Conservation (phyloP, 1,140 invertebrate species). For the Eubasilissa regina region DNA sequence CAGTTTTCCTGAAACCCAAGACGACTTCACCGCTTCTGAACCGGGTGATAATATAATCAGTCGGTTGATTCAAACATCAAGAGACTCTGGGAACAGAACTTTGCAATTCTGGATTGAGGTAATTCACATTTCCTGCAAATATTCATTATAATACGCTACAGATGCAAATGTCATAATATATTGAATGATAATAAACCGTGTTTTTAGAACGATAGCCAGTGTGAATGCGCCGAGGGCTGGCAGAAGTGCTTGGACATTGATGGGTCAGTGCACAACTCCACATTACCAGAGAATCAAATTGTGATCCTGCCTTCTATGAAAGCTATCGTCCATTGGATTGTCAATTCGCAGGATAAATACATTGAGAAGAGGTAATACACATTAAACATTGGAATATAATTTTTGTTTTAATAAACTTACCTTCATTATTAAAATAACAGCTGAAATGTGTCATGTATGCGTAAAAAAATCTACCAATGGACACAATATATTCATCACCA, state of each 20-base stretch:
- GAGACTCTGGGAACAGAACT: conserved; percentile 22
- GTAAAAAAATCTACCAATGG: too few species aligned
- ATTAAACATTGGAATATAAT: neutral
- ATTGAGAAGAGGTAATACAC: conserved; percentile 74
- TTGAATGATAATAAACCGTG: neutral
- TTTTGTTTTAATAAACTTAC: too few species aligned
- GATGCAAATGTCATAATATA: neutral
- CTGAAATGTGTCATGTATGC: too few species aligned
- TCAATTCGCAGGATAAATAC: conserved; percentile 74
- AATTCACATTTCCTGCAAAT: neutral
- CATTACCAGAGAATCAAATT: conserved; percentile 5
- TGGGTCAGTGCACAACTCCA: neutral
- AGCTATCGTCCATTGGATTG: conserved; percentile 73
- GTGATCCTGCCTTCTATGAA: conserved; percentile 56
- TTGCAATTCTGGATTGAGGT: conserved; percentile 35
- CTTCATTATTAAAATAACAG: too few species aligned
- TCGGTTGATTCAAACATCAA: conserved; percentile 21
- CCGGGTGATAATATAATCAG: conserved; percentile 5
- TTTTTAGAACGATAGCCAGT: conserved; percentile 47
- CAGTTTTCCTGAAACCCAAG: conserved; percentile 8
- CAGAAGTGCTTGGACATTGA: conserved; percentile 48
- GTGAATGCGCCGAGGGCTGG: conserved; percentile 52
- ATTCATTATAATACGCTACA: too few species aligned
- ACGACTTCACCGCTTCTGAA: neutral
- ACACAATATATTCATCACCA: too few species aligned